Evolutionary conservation across 2,113 vertebrate species (phyloP), one percentile per base, ranked within the genome.

Genomic region (Melanocharis versteri): DNA sequence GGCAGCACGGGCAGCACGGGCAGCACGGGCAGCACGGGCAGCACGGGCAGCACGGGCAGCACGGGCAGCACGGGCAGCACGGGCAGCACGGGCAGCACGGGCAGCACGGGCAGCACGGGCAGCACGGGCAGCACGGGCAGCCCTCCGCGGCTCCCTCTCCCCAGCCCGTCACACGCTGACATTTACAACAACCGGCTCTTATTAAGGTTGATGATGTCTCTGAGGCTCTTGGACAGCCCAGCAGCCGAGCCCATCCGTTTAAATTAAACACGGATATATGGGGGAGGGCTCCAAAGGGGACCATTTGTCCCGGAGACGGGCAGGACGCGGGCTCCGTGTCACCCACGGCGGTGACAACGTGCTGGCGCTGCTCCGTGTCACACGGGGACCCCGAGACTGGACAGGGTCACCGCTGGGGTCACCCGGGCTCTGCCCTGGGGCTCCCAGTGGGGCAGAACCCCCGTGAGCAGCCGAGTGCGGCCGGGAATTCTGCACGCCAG

Each of bases 141-240:
- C 48, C 16, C 4, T 6, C 26, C 33, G 1, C 16, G 0, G 31
- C 51, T 76, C 73, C 44, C 21, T n/a, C 45, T 91, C 70, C 86
- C 56, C 71, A 5, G 22, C 50, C 84, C 15, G 26, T 40, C 56
- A 3, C 72, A 35, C 47, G 0, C 0, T 83, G 94, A 92, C 96
- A 96, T 94, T 96, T 94, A 7, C 93, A 89, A 89, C 91, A 16
- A 45, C 10, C 78, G 0, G 78, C 79, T 66, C 90, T 92, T 47
- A 94, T 93, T 37, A 95, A 92, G 93, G 83, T 91, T 83, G 94
- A 94, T 96, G 96, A 44, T 89, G 90, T 44, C 91, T 69, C 86
- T 83, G 90, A 89, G 96, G 86, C 76, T 60, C 68, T 83, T 26
- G 96, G 93, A 91, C 86, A 84, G 97, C 44, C 56, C 88, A 1